Conservation (phyloP, 2,113 vertebrate species). For the Ciconia stormi region DNA sequence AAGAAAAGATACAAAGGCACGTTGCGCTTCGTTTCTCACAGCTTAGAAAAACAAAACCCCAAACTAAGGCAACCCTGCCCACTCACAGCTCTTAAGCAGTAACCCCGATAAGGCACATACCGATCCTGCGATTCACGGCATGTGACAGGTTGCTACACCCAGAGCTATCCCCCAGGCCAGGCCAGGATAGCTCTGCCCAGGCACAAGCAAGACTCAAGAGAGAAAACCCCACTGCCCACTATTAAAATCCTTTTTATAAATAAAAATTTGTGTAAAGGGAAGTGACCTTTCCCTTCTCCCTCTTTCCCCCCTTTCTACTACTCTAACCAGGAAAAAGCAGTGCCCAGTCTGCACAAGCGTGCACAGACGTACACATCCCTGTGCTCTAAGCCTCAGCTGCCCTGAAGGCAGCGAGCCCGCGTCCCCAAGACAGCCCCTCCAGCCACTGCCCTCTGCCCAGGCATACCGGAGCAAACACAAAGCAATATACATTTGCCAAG, state of each 20-base stretch:
- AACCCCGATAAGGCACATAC: neutral
- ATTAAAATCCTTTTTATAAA: neutral
- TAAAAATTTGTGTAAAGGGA: neutral
- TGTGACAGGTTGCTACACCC: neutral
- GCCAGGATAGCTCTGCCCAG: neutral
- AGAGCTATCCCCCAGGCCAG: neutral
- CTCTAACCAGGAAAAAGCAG: neutral
- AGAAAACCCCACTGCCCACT: neutral
- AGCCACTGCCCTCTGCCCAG: neutral
- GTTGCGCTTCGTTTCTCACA: neutral
- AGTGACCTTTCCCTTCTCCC: neutral
- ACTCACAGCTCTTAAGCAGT: neutral
- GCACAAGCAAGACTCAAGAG: neutral
- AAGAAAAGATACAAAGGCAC: neutral
- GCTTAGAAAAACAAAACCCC: neutral
- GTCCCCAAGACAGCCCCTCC: neutral
- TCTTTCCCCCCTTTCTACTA: neutral
- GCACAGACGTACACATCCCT: neutral
- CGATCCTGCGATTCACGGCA: neutral
- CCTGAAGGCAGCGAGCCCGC: rapidly evolving
- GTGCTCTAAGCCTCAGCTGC: neutral
- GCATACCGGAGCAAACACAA: neutral
- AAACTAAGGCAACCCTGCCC: neutral
- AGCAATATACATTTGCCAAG: neutral
- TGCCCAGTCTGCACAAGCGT: rapidly evolving